phyloP scores from a whole-genome alignment of 1,140 invertebrate species.

The Trichonephila inaurata region DNA sequence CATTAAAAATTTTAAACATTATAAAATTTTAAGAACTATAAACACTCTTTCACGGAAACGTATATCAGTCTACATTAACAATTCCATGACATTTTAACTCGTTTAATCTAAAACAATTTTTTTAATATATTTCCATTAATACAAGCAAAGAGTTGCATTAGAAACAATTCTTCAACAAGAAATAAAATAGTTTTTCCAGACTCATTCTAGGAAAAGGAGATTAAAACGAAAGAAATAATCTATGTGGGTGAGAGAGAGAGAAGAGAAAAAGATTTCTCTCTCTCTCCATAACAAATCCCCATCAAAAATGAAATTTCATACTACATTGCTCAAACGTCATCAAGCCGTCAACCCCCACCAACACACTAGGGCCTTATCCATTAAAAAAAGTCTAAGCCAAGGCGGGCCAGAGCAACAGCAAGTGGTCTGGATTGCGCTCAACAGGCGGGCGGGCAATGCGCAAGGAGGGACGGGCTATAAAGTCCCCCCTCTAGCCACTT shows the following conservation, averaged over 20 bases:
- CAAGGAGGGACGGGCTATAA: constrained; percentile 20
- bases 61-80: too few species aligned
- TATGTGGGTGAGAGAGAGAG: background rate
- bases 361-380: background rate
- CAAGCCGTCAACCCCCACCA: constrained; percentile 22
- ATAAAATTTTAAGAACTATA: too few species aligned
- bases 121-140: too few species aligned
- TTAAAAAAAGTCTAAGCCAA: constrained; percentile 6
- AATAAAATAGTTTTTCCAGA: background rate
- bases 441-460: constrained; percentile 21
- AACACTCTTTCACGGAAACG: too few species aligned
- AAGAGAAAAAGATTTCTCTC: background rate
- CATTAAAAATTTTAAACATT: too few species aligned
- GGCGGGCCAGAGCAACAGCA: background rate
- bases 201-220: background rate
- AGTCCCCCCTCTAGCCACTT: background rate
- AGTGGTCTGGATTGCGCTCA: constrained; percentile 51
- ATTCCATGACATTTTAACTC: too few species aligned
- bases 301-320: background rate
- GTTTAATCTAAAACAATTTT: too few species aligned
- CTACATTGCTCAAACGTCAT: background rate
- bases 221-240: background rate
- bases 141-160: too few species aligned
- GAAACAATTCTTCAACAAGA: background rate
- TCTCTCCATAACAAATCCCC: background rate